A percentile compares a stretch with the other conserved stretches of the same genome.
phyloP scores from a whole-genome alignment of 2,113 vertebrate species.

The Megaceryle maxima region DNA sequence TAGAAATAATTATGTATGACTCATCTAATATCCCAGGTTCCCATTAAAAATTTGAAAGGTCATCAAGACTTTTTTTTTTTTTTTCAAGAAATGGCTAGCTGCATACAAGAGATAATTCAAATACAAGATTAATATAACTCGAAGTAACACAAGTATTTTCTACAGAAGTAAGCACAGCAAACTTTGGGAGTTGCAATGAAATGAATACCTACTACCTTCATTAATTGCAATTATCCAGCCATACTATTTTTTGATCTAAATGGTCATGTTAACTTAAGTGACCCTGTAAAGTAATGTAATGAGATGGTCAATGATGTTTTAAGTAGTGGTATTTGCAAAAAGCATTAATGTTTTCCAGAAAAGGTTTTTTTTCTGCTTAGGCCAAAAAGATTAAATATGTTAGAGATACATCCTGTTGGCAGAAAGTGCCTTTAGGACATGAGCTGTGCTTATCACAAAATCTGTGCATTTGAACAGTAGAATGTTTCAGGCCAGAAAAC shows the following conservation, averaged over 20 bases:
- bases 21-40: not conserved
- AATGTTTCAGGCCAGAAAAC: not conserved
- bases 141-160: not conserved
- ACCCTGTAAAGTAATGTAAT: not conserved
- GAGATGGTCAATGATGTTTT: not conserved
- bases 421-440: not conserved
- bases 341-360: not conserved
- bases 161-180: not conserved
- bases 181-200: not conserved
- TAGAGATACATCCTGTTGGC: not conserved
- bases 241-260: not conserved
- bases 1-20: not conserved
- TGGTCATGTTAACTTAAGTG: not conserved
- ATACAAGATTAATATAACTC: not conserved
- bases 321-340: not conserved
- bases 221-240: not conserved
- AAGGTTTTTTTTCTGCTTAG: not conserved
- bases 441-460: not conserved
- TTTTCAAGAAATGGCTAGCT: not conserved
- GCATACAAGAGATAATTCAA: not conserved
- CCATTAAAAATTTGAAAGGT: not conserved
- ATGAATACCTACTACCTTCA: not conserved
- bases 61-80: not conserved
- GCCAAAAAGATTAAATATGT: not conserved
- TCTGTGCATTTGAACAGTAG: not conserved